phyloP scores from a whole-genome alignment of 2,113 vertebrate species.

The Centropristis striata region DNA sequence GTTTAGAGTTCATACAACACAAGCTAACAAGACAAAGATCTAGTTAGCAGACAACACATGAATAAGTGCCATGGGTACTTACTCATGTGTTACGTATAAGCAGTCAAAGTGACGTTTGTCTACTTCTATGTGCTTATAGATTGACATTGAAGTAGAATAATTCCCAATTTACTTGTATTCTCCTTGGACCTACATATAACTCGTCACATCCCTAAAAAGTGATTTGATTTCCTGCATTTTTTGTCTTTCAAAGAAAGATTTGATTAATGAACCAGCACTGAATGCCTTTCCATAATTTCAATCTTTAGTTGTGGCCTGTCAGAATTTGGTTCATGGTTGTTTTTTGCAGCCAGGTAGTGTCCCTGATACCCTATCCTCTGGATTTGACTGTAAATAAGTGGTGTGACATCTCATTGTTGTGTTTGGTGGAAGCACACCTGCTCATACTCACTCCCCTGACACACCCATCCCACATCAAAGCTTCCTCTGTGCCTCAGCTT shows the following conservation, averaged over 20 bases:
- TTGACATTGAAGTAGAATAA: not conserved
- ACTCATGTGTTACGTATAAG: too few relatives aligned
- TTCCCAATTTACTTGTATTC: not conserved
- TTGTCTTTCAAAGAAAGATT: not conserved
- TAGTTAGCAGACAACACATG: too few relatives aligned
- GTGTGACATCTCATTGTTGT: not conserved
- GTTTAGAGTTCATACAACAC: too few relatives aligned
- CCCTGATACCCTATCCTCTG: not conserved
- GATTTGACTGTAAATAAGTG: not conserved
- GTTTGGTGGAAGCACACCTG: conserved; percentile 11
- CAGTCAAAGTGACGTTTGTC: not conserved
- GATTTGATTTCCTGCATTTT: not conserved
- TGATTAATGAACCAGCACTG: not conserved
- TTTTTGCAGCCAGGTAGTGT: too few relatives aligned
- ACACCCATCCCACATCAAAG: conserved; percentile 37
- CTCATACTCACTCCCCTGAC: conserved; percentile 5
- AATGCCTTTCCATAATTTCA: not conserved
- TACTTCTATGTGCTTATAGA: too few relatives aligned
- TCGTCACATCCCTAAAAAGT: not conserved
- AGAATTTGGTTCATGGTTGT: not conserved
- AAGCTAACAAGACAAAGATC: too few relatives aligned
- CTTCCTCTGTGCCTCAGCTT: conserved; percentile 16
- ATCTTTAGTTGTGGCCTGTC: too few relatives aligned
- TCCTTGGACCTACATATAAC: not conserved
- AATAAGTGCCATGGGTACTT: too few relatives aligned